phyloP scores from a whole-genome alignment of 1,140 invertebrate genomes.

The Drosophila gunungcola region DNA sequence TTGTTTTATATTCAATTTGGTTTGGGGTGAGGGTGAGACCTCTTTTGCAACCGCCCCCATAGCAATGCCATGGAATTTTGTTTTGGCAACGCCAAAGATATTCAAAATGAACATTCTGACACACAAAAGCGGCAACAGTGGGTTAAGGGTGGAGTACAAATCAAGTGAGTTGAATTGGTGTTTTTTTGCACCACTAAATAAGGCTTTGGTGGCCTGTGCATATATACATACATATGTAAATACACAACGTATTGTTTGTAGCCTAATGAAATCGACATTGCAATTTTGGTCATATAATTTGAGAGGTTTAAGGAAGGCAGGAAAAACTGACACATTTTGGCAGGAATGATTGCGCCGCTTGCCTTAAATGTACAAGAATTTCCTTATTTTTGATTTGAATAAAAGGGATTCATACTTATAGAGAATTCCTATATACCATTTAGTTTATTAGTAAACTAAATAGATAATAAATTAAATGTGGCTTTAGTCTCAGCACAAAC shows the following conservation, averaged over 20 bases:
- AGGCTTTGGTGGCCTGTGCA: neutral
- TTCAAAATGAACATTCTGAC: slow-evolving; percentile 61
- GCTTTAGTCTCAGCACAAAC: too few species aligned
- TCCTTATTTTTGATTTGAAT: slow-evolving; percentile 16
- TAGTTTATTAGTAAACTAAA: too few species aligned
- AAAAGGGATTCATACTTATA: slow-evolving; percentile 5
- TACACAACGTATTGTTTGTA: slow-evolving; percentile 10
- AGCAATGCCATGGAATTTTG: slow-evolving; percentile 66
- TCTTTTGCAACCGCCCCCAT: slow-evolving; percentile 8
- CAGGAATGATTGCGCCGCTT: slow-evolving; percentile 15
- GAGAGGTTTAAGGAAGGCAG: slow-evolving; percentile 1
- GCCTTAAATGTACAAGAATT: slow-evolving; percentile 18
- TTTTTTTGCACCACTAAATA: slow-evolving; percentile 27
- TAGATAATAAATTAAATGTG: too few species aligned
- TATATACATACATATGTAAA: slow-evolving; percentile 5
- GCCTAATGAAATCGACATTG: slow-evolving; percentile 45
- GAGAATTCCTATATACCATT: too few species aligned
- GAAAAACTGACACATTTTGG: slow-evolving; percentile 36
- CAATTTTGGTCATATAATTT: slow-evolving; percentile 44
- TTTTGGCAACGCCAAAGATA: slow-evolving; percentile 70
- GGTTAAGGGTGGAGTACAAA: slow-evolving; percentile 24
- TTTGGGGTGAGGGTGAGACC: slow-evolving; percentile 23
- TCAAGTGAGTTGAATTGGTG: slow-evolving; percentile 13
- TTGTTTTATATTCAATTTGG: slow-evolving; percentile 76
- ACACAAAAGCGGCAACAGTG: slow-evolving; percentile 28